Conservation (phyloP, 1,140 invertebrate species). For the Papilio helenus region DNA sequence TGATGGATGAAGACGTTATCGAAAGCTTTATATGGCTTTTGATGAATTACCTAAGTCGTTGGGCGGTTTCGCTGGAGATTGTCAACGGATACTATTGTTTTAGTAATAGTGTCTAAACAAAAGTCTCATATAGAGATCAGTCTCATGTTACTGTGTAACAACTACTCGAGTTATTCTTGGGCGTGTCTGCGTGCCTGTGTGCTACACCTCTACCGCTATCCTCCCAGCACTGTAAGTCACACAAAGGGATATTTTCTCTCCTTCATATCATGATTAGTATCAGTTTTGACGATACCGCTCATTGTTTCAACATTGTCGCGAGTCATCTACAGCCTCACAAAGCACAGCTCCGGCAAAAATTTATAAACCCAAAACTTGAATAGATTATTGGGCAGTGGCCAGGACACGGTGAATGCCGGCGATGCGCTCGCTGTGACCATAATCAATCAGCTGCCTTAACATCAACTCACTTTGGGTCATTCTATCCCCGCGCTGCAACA, state of each 20-base stretch:
- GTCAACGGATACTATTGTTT: not conserved
- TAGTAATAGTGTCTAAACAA: not conserved
- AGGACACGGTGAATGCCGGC: constrained; percentile 23
- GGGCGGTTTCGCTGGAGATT: not conserved
- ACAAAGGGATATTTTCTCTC: no score
- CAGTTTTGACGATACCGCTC: not conserved
- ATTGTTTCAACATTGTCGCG: not conserved
- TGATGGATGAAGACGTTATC: constrained; percentile 66
- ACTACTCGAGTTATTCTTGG: not conserved
- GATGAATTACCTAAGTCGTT: constrained; percentile 36
- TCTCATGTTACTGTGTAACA: not conserved
- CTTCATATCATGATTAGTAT: not conserved
- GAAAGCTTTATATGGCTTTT: constrained; percentile 57
- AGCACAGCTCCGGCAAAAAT: not conserved
- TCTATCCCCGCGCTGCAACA: constrained; percentile 18
- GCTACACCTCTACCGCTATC: not conserved
- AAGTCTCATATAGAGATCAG: not conserved
- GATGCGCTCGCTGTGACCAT: constrained; percentile 48
- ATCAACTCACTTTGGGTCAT: constrained; percentile 66
- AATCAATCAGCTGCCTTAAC: constrained; percentile 67
- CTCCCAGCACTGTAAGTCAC: not conserved
- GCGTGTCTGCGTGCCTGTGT: not conserved
- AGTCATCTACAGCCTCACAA: not conserved
- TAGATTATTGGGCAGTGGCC: not conserved
- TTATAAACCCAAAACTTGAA: not conserved